phyloP scores from a whole-genome alignment of 2,113 vertebrate species.

The Chroicocephalus ridibundus region DNA sequence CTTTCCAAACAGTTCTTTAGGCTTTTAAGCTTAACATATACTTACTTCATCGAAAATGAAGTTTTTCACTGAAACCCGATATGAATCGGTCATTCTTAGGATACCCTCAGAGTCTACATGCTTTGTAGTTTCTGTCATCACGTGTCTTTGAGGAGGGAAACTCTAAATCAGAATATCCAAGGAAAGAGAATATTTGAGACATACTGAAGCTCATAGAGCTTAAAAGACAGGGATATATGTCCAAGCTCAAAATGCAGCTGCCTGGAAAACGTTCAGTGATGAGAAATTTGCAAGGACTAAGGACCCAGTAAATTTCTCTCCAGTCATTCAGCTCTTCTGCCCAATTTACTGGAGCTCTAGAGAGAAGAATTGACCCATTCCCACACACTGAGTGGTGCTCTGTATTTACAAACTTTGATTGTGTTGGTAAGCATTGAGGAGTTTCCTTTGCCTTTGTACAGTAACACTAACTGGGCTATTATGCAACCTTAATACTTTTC shows the following conservation, averaged over 20 bases:
- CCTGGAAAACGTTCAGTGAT: background rate
- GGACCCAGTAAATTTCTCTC: background rate
- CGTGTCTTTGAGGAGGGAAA: background rate
- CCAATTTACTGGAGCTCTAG: background rate
- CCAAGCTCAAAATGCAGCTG: background rate
- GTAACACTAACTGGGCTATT: background rate
- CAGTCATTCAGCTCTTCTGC: background rate
- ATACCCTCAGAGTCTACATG: background rate
- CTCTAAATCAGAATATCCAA: background rate
- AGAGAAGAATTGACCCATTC: background rate
- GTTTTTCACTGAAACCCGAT: background rate
- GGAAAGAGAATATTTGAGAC: background rate
- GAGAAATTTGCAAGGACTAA: background rate
- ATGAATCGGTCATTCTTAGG: background rate
- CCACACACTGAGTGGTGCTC: background rate
- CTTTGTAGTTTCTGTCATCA: background rate
- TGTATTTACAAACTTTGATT: background rate
- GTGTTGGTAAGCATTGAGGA: background rate
- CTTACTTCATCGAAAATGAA: background rate
- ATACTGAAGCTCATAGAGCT: background rate
- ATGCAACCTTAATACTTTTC: background rate
- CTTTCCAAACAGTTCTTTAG: background rate
- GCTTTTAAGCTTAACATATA: background rate
- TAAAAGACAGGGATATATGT: background rate
- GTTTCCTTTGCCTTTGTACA: background rate